Base-by-base conservation (phyloP, 2,797 vertebrate species). In the Gastrophryne carolinensis region DNA sequence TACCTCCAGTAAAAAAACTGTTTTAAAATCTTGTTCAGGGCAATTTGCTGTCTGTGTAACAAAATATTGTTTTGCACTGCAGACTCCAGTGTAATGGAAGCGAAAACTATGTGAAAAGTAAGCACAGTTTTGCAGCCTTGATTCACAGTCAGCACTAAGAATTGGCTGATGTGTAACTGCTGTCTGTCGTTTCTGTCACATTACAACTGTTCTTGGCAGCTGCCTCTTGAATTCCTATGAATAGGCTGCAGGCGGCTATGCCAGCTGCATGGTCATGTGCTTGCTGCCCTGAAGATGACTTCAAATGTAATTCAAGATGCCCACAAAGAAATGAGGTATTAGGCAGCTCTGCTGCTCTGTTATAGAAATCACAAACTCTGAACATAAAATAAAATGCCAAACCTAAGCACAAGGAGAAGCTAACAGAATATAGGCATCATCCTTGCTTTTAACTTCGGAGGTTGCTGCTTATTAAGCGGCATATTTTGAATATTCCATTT, bases 241-340 rank as follows among this genome's bases (percentile, higher is more conserved):
- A 72, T 72, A 72, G 69, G 57, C 41, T 52, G 41, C 30, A 50
- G 69, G 44, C 57, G 39, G 69, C 44, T 72, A 35, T 11, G 57
- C 57, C 69, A 72, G 56, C 69, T 72, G 69, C 69, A 50, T n/a
- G 44, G 69, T 72, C 56, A 72, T 72, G 69, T 72, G 69, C 44
- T 72, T 50, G 30, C 23, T 61, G 57, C 69, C 57, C 41, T 37
- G 17, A 61, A 39, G 29, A 50, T 61, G 57, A 72, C 69, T 72
- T 62, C 30, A 72, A 62, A 24, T 34, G 39, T 58, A 71, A 71
- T 71, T 34, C 54, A 60, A 49, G 68, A 71, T 56, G 24, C 65
- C 65, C 50, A 44, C 23, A 69, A 56, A 69, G 35, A 68, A n/a
- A 66, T 50, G 41, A 26, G 21, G n/a, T 26, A 49, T 41, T 47